Conservation (phyloP, 2,113 vertebrate species). For the Lamprotornis superbus region DNA sequence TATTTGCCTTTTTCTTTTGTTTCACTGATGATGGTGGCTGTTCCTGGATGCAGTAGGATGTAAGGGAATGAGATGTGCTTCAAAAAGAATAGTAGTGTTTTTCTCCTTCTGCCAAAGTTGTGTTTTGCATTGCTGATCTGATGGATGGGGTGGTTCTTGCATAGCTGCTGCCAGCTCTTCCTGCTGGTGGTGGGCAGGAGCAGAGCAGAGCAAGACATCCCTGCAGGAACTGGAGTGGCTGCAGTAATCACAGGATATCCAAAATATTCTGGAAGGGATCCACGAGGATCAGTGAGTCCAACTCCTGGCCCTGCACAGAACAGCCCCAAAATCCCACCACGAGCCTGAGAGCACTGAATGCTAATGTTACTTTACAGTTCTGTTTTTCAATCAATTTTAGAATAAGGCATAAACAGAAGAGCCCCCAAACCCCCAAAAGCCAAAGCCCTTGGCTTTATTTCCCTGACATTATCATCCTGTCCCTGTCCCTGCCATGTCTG, state of each 20-base stretch:
- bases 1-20: not conserved
- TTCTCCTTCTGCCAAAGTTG: not conserved
- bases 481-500: not conserved
- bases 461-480: not conserved
- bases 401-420: not conserved
- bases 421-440: accelerated
- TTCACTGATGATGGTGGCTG: not conserved
- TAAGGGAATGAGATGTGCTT: not conserved
- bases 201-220: not conserved
- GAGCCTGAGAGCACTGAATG: not conserved
- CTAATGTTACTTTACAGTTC: not conserved
- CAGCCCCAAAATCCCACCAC: not conserved
- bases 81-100: not conserved
- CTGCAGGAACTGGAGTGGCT: not conserved
- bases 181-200: not conserved
- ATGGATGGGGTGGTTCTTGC: not conserved
- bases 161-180: not conserved
- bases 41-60: not conserved
- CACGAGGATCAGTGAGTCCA: not conserved
- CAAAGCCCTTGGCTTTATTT: not conserved
- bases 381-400: not conserved
- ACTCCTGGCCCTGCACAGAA: not conserved
- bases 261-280: not conserved
- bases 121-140: not conserved
- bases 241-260: not conserved